Conservation (phyloP, 2,888 invertebrate species). For the Sphaerophoria taeniata region DNA sequence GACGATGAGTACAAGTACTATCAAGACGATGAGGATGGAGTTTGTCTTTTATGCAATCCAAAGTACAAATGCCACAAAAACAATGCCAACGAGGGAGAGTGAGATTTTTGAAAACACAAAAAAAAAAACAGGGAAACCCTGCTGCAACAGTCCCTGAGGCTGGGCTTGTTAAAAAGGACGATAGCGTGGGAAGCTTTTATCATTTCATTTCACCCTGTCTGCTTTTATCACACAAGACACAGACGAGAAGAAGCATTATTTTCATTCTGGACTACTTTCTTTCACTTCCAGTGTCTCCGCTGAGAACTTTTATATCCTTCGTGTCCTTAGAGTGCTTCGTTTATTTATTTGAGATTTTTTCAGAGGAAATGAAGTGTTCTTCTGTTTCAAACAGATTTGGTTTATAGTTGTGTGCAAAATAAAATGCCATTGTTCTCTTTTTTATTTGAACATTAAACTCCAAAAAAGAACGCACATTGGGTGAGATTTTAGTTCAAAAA, state of each 20-base stretch:
- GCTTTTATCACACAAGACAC: conserved; percentile 51
- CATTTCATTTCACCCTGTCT: conserved; percentile 62
- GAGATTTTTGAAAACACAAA: neutral
- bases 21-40: conserved; percentile 18
- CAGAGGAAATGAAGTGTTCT: conserved; percentile 67
- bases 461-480: neutral
- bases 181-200: conserved; percentile 63
- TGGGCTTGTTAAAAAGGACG: conserved; percentile 45
- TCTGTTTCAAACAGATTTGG: conserved; percentile 50
- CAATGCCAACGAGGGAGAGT: conserved; percentile 23
- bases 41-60: conserved; percentile 71
- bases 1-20: neutral
- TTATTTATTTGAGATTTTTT: conserved; percentile 44
- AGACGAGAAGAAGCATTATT: conserved; percentile 42
- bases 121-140: neutral
- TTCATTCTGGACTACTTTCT: neutral
- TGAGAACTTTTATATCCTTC: neutral
- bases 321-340: conserved; percentile 40
- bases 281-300: neutral
- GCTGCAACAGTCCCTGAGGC: conserved; percentile 46
- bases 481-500: no score
- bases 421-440: neutral
- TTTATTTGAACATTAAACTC: neutral
- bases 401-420: conserved; percentile 24
- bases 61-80: conserved; percentile 66